These are phyloP conservation scores for Phaenicophaeus curvirostris DNA, from an alignment of 2,797 vertebrate species.

Conservation along the genomic window DNA sequence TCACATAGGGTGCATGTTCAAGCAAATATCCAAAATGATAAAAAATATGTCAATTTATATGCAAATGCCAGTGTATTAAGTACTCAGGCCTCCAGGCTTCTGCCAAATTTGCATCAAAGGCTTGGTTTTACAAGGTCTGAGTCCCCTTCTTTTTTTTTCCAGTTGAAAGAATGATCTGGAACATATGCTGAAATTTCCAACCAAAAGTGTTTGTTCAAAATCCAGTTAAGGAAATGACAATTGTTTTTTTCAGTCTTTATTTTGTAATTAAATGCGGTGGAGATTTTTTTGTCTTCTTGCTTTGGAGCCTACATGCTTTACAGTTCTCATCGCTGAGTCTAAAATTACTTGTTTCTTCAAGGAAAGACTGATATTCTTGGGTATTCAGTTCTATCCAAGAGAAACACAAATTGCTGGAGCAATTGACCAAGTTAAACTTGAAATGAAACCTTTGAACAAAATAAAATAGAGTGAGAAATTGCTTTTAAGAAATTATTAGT, in stretches of 20 bases:
- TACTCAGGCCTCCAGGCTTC: neutral
- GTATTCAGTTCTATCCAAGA: neutral
- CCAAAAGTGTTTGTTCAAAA: neutral
- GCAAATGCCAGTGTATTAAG: neutral
- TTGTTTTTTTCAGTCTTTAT: neutral
- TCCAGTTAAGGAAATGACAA: neutral
- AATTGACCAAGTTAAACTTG: neutral
- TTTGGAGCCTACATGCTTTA: neutral
- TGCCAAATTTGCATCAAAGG: neutral
- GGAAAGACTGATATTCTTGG: neutral
- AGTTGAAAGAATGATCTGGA: neutral
- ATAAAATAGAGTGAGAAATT: neutral
- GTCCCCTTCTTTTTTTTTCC: neutral
- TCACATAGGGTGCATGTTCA: neutral
- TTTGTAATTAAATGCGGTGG: neutral
- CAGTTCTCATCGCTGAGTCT: neutral
- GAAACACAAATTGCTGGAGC: neutral
- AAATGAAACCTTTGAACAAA: neutral
- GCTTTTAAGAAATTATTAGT: neutral
- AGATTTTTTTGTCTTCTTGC: neutral
- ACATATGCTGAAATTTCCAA: neutral
- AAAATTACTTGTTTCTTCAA: neutral
- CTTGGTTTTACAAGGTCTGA: neutral
- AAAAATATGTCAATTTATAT: neutral
- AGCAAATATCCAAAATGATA: neutral